Percentiles rank a stretch among this genome's conserved stretches.
These are phyloP conservation scores for Amorpha juglandis DNA, from an alignment of 2,888 invertebrate species.

Conservation along the genomic window DNA sequence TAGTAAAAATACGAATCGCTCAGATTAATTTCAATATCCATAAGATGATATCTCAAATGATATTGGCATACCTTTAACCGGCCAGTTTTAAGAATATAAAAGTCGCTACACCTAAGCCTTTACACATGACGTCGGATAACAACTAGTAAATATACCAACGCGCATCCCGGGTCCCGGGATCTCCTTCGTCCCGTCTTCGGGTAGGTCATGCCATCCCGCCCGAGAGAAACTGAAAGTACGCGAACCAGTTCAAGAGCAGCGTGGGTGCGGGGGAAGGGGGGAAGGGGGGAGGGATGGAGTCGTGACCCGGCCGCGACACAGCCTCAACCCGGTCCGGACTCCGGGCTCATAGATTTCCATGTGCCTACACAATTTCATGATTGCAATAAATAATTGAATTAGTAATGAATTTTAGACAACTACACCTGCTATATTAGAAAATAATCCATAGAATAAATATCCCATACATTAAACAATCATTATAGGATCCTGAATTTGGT, in stretches of 20 bases:
- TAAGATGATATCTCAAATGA: too few species aligned
- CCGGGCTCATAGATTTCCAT: constrained; percentile 9
- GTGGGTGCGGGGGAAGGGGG: constrained; percentile 40
- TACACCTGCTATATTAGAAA: background rate
- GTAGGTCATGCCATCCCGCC: constrained; percentile 71
- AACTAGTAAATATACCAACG: background rate
- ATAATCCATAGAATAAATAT: too few species aligned
- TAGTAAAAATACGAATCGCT: too few species aligned
- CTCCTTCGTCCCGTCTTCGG: constrained; percentile 48
- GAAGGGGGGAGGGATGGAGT: constrained; percentile 41
- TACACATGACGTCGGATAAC: too few species aligned
- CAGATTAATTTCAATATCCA: too few species aligned
- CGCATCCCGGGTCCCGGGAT: constrained; percentile 11
- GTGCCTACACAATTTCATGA: background rate
- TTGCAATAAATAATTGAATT: background rate
- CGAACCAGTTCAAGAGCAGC: constrained; percentile 74
- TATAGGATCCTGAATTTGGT: too few species aligned
- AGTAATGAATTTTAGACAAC: background rate
- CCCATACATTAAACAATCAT: too few species aligned
- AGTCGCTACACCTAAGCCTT: too few species aligned
- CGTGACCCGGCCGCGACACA: constrained; percentile 61
- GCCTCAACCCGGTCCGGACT: constrained; percentile 42
- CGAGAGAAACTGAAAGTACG: constrained; percentile 70
- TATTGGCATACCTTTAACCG: too few species aligned
- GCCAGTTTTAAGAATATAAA: too few species aligned